Base-by-base conservation (phyloP, 2,888 invertebrate genomes). In the Chymomyza caudatula region DNA sequence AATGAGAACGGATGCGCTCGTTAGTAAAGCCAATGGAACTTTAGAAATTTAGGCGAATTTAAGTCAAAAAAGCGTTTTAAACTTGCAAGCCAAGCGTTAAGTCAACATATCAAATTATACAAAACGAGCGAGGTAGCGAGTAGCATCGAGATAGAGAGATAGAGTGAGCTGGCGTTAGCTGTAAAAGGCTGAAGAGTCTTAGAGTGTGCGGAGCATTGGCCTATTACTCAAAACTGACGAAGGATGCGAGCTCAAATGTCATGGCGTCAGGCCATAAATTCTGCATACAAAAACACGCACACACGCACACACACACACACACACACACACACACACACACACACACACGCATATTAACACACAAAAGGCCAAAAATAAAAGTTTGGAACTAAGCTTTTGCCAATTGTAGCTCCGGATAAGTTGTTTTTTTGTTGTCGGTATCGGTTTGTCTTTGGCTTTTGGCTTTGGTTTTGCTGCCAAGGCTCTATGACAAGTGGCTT, bases 211-310 rank as follows among this genome's bases (percentile, higher is more conserved):
- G 71, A 51, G n/a, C 63, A 51, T 29, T 15, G n/a, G 72, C 11
- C 15, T 42, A 17, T 52, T 29, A 44, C 53, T 23, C 49, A 54
- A 55, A 60, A 47, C 60, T 81, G 85, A 81, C 76, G 74, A 81
- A 76, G 81, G 81, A 85, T 71, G 44, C 67, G 73, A 63, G 85
- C 73, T 81, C 83, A 81, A 81, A 69, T 79, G 81, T 81, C 85
- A 80, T 68, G 55, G 51, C 54, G 56, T 51, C 62, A 15, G 59
- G 65, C 67, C 77, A 81, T 81, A 81, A 81, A 85, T 81, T 79
- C 66, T 75, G 65, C 51, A 20, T 13, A 43, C 42, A 53, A 44
- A 59, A 43, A 60, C 57, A 54, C 49, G 22, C 49, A 51, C 29
- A 37, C 29, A 37, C 29, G 29, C 29, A 37, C 2, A 11, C 29